phyloP scores from a whole-genome alignment of 2,888 invertebrate species.

The Shargacucullia verbasci region DNA sequence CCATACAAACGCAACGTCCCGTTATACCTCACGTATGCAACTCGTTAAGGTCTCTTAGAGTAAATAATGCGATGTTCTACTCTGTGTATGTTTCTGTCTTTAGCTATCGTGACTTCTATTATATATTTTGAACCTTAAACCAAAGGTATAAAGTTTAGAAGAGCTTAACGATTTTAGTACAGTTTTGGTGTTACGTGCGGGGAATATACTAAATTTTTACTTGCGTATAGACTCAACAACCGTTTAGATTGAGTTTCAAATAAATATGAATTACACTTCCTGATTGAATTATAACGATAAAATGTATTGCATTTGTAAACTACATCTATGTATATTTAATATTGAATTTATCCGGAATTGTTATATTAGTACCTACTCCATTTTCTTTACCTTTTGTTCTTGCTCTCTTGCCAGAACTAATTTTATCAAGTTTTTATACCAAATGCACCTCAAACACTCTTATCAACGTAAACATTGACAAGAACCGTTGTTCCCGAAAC shows the following conservation, averaged over 20 bases:
- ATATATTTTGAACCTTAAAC: slow-evolving; percentile 20
- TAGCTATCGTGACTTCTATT: not conserved
- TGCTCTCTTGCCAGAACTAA: slow-evolving; percentile 7
- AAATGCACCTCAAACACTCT: slow-evolving; percentile 24
- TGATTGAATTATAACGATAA: slow-evolving; percentile 11
- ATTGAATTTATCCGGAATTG: no score
- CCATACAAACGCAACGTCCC: slow-evolving; percentile 56
- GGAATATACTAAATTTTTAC: slow-evolving; percentile 12
- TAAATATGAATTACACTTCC: slow-evolving; percentile 12
- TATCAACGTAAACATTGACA: slow-evolving; percentile 64
- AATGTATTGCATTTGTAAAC: not conserved
- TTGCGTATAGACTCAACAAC: slow-evolving; percentile 8
- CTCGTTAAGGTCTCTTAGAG: slow-evolving; percentile 57
- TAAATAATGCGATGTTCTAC: slow-evolving; percentile 35
- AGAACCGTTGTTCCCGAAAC: slow-evolving; percentile 65
- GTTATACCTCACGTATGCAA: slow-evolving; percentile 66
- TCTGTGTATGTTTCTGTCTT: slow-evolving; percentile 11
- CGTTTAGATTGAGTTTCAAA: slow-evolving; percentile 22
- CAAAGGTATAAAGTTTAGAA: slow-evolving; percentile 5
- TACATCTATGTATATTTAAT: no score
- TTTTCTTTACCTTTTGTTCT: no score
- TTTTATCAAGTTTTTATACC: slow-evolving; percentile 15
- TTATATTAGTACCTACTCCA: no score
- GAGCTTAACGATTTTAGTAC: not conserved
- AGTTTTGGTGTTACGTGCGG: slow-evolving; percentile 1